These are phyloP conservation scores for Stomorhina lunata DNA, from an alignment of 2,888 invertebrate genomes.

Conservation along the genomic window DNA sequence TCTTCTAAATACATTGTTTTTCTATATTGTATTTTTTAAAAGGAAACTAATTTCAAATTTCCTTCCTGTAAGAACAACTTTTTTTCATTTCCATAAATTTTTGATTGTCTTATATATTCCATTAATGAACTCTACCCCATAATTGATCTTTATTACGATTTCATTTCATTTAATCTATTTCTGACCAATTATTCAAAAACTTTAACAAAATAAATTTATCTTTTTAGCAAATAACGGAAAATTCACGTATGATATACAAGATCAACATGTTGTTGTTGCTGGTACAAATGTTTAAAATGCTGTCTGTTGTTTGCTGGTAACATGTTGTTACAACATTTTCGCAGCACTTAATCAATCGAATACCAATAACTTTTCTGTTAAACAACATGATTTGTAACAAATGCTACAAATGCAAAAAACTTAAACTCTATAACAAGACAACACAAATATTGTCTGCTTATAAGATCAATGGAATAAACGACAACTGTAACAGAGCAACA, in stretches of 20 bases:
- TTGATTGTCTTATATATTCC: no score
- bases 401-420: slow-evolving; percentile 33
- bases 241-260: slow-evolving; percentile 12
- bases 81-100: no score
- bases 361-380: slow-evolving; percentile 65
- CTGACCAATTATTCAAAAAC: slow-evolving; percentile 62
- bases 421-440: slow-evolving; percentile 3
- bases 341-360: slow-evolving; percentile 69
- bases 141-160: no score
- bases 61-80: no score
- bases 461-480: background rate
- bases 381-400: slow-evolving; percentile 58
- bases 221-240: slow-evolving; percentile 51
- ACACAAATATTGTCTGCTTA: background rate
- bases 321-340: slow-evolving; percentile 65
- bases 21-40: background rate
- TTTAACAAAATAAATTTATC: slow-evolving; percentile 60
- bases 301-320: slow-evolving; percentile 30
- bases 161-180: background rate
- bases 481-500: background rate
- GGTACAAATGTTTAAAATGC: slow-evolving; percentile 29
- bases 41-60: background rate
- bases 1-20: background rate
- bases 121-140: no score
- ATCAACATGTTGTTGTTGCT: background rate